A percentile compares a stretch with the other conserved stretches of the same genome.
Conservation (phyloP, 2,888 invertebrate genomes). For the Onthophagus sagittarius region DNA sequence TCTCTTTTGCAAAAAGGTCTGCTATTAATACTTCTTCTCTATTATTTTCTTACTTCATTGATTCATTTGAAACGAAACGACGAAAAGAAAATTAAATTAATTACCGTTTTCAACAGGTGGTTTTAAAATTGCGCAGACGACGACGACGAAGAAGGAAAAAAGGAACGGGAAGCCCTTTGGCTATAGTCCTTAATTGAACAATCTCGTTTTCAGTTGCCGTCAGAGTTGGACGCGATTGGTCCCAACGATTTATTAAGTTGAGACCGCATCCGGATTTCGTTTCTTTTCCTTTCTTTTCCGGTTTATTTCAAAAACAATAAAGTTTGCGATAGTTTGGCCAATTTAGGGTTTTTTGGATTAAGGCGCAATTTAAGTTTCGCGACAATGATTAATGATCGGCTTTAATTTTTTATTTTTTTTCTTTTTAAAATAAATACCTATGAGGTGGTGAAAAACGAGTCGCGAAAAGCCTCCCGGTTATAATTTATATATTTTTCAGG, state of each 20-base stretch:
- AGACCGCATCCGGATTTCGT: neutral
- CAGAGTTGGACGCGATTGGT: neutral
- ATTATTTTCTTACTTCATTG: neutral
- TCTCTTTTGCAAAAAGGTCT: too few species aligned
- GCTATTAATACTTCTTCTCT: too few species aligned
- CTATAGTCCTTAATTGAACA: neutral
- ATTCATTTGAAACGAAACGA: too few species aligned
- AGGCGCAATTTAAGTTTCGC: neutral
- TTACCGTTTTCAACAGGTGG: neutral
- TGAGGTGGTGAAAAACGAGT: neutral
- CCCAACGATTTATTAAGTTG: neutral
- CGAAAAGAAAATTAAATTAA: neutral
- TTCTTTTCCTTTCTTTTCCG: neutral
- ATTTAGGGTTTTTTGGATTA: neutral
- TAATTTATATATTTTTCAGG: constrained; percentile 44
- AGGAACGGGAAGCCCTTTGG: neutral
- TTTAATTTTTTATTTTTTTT: neutral
- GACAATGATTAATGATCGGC: neutral
- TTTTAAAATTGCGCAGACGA: neutral
- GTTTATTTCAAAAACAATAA: neutral
- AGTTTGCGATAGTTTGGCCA: neutral
- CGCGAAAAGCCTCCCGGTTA: constrained; percentile 22
- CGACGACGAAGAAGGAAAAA: neutral
- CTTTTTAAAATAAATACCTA: neutral
- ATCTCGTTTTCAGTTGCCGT: neutral